Base-by-base conservation (phyloP, 2,888 invertebrate genomes). In the Folsomia manolachei region DNA sequence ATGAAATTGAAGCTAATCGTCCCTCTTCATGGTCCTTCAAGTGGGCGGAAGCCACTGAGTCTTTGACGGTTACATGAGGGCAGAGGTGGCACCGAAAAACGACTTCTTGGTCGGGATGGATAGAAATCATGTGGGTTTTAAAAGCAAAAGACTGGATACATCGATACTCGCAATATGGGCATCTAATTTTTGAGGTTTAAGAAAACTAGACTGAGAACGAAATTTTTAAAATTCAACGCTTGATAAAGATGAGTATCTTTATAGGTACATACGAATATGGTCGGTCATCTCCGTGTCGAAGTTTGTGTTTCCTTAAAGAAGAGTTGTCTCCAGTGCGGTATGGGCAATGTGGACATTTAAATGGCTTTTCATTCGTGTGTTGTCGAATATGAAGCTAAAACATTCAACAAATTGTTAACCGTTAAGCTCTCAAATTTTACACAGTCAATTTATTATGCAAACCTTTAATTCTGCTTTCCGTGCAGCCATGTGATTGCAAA, bases 361-460 rank as follows among this genome's bases (percentile, higher is more conserved):
- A 88, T 0, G 92, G 92, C 82, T 92, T 92, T 79, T 91, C 91
- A 1, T 91, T 90, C 0, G 91, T 91, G 80, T 92, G 92, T 79
- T 90, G 90, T 14, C 92, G 85, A 80, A 89, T 85, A 83, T 93
- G 92, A 78, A 91, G 86, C 81, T 84, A 80, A 64, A 70, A 62
- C 23, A 61, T 63, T 21, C 14, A 69, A 7, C 1, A 61, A 69
- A 26, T 53, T 60, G 60, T 21, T 60, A 19, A 60, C 21, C 19
- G 19, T 39, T 27, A 62, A 66, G 11, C 2, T 1, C 63, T 23
- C 39, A 25, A 2, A 2, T 18, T 19, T 52, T 27, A 68, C 25
- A 27, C 7, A 21, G 11, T 11, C 11, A 21, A 25, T 7, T 14
- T 25, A 63, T 9, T 63, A 9, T 24, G 14, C 39, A 39, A 67